Evolutionary conservation across 2,113 vertebrate genomes (phyloP).

Genomic region (Caloenas nicobarica): DNA sequence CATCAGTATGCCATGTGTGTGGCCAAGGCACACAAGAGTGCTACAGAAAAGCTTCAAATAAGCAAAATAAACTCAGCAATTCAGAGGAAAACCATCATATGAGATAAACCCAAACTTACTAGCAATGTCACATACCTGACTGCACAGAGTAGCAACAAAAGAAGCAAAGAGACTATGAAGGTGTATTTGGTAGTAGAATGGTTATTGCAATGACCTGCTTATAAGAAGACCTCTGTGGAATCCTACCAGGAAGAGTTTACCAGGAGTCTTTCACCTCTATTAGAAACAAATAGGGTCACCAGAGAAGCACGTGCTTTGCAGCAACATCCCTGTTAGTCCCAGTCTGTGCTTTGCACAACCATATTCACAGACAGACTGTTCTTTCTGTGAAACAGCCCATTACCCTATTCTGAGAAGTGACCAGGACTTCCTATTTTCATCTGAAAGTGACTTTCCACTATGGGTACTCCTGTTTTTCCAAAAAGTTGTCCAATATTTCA

Average conservation of each 20-base stretch:
- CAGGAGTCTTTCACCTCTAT: neutral
- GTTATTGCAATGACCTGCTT: neutral
- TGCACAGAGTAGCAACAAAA: neutral
- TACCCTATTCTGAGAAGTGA: neutral
- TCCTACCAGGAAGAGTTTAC: neutral
- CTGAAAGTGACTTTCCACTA: neutral
- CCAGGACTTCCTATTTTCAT: neutral
- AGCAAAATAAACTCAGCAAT: neutral
- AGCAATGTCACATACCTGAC: neutral
- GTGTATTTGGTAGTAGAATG: fast-evolving
- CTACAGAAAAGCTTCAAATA: neutral
- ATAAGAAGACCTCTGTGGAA: neutral
- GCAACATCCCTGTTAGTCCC: neutral
- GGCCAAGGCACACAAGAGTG: neutral
- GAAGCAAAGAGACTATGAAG: neutral
- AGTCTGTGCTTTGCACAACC: neutral
- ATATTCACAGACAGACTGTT: fast-evolving
- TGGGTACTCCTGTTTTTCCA: neutral
- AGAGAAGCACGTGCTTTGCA: neutral
- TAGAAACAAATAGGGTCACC: neutral
- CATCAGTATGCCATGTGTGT: neutral
- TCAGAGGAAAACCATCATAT: neutral
- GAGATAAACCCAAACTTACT: neutral
- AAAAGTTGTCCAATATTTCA: neutral
- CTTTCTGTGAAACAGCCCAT: neutral